A percentile compares a stretch with the other conserved stretches of the same genome.
Conservation (phyloP, 2,888 invertebrate genomes). For the Nycteola revayana region DNA sequence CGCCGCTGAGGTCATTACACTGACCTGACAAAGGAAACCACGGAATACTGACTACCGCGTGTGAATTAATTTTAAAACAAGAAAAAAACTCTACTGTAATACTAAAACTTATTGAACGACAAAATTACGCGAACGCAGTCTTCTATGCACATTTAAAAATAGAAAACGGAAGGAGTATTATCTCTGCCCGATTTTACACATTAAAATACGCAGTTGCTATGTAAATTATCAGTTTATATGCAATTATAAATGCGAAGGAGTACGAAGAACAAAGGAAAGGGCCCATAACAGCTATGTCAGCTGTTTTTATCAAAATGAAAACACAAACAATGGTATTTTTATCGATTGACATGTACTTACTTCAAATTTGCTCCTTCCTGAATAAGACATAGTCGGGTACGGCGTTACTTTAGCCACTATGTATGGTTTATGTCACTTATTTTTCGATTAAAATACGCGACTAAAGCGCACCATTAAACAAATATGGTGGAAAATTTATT, state of each 20-base stretch:
- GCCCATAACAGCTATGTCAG: conserved; percentile 67
- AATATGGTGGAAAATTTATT: conserved; percentile 57
- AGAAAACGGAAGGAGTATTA: conserved; percentile 19
- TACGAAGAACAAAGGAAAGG: conserved; percentile 59
- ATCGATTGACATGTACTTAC: conserved; percentile 64
- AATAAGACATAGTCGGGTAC: conserved; percentile 82
- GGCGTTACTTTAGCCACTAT: conserved; percentile 79
- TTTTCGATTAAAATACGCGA: conserved; percentile 23
- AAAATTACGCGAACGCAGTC: too few relatives aligned
- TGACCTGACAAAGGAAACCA: conserved; percentile 47
- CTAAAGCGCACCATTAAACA: conserved; percentile 44
- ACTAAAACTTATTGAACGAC: too few relatives aligned
- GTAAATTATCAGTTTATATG: neutral
- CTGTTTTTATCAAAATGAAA: conserved; percentile 83
- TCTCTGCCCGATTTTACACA: too few relatives aligned
- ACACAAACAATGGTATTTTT: conserved; percentile 62
- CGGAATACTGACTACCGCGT: conserved; percentile 24
- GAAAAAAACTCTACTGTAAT: conserved; percentile 10
- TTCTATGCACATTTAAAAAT: conserved; percentile 33
- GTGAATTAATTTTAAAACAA: conserved; percentile 30
- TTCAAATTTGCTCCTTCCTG: conserved; percentile 85
- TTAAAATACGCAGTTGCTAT: neutral
- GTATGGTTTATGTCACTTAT: conserved; percentile 45
- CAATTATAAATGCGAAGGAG: neutral
- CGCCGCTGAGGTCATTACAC: conserved; percentile 54